Evolutionary conservation across 1,140 invertebrate genomes (phyloP).

Genomic region (Epicauta chinensis): DNA sequence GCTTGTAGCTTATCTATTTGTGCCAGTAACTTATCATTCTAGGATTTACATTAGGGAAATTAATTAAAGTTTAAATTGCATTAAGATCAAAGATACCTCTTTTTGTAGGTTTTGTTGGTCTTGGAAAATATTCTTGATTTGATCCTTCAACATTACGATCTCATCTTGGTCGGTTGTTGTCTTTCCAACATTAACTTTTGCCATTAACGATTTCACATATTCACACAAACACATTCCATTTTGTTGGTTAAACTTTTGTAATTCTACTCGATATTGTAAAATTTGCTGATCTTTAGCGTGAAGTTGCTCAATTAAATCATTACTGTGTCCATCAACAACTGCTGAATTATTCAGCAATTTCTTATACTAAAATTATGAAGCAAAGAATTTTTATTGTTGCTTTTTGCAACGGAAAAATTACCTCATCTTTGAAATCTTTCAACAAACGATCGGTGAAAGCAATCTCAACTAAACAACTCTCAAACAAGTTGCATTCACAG

Average conservation of each 20-base stretch:
- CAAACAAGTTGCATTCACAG: too few species aligned
- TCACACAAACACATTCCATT: too few species aligned
- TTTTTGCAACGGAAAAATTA: too few species aligned
- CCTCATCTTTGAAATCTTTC: slow-evolving; percentile 4
- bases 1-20: slow-evolving; percentile 1
- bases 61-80: neutral
- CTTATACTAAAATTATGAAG: neutral
- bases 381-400: too few species aligned
- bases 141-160: neutral
- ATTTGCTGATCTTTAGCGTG: too few species aligned
- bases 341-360: too few species aligned
- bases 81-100: neutral
- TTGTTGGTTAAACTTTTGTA: too few species aligned
- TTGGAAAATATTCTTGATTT: slow-evolving; percentile 3
- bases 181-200: too few species aligned
- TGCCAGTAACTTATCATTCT: slow-evolving; percentile 4
- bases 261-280: too few species aligned
- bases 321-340: too few species aligned
- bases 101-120: slow-evolving; percentile 1
- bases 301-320: too few species aligned
- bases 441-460: neutral
- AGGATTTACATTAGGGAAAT: neutral
- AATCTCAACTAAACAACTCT: slow-evolving; percentile 1
- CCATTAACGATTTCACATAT: too few species aligned
- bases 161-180: slow-evolving; percentile 1